Evolutionary conservation across 2,888 invertebrate species (phyloP), one percentile per base, ranked within the genome.

Genomic region (Scaptomyza flava): DNA sequence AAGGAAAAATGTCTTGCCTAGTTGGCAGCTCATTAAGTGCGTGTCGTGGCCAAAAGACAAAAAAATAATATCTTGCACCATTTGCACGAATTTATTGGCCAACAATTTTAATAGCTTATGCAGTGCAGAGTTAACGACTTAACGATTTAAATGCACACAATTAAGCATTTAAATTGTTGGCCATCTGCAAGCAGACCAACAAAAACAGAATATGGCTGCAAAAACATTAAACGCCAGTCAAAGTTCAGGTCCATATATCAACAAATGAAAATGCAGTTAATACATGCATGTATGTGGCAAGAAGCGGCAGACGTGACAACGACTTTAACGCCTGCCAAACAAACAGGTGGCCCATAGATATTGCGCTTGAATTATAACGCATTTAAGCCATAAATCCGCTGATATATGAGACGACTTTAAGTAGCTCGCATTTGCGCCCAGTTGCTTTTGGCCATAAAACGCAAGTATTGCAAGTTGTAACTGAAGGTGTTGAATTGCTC

Each of bases 321-420:
- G 57, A 66, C 67, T 79, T 67, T 38, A 66, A 62, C 62, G 54
- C 48, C 60, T 68, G 43, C 30, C 59, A 27, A 76, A 41, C 41
- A 14, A 41, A 73, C 84, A 81, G 79, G 79, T 84, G 83, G 75
- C 57, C 68, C 42, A 30, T n/a, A 52, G 56, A 53, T 43, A 65
- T 48, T 47, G 51, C 52, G 73, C 56, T 54, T 80, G 81, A 83
- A 74, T 80, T 83, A 86, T 79, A 75, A 68, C 52, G 81, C 84
- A 77, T 60, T 77, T 70, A 62, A 70, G 81, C 67, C 73, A 72
- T 83, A 83, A 83, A 86, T 60, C 67, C 47, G 67, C 59, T 67
- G 77, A 86, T 71, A 86, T 86, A 86, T 72, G 87, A 77, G 71
- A 46, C 67, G 66, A 67, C 63, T 75, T 83, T 71, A 70, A 82